These are phyloP conservation scores for Leptoteleia sp. DNA, from an alignment of 1,140 invertebrate genomes.

Conservation along the genomic window DNA sequence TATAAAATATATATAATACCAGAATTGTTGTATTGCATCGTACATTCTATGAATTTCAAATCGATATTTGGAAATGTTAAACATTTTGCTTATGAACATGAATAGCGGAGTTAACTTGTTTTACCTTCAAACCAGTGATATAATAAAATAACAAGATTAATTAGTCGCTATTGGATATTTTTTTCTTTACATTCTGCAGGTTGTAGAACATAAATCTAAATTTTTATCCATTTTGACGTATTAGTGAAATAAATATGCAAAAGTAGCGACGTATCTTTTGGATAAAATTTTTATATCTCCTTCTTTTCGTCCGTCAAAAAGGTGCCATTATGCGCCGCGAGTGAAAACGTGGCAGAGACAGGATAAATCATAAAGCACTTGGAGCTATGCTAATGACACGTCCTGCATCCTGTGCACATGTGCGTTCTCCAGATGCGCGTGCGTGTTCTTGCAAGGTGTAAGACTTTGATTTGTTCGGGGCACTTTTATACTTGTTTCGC, in stretches of 20 bases:
- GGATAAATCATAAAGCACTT: slow-evolving; percentile 77
- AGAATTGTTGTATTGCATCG: no score
- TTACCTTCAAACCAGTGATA: no score
- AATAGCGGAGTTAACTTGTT: no score
- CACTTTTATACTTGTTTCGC: slow-evolving; percentile 8
- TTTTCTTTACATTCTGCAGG: no score
- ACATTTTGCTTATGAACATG: no score
- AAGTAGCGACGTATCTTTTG: slow-evolving; percentile 11
- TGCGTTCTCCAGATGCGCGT: slow-evolving; percentile 61
- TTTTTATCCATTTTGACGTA: no score
- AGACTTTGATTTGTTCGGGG: slow-evolving; percentile 50
- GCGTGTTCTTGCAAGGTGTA: slow-evolving; percentile 57
- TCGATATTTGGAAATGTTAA: no score
- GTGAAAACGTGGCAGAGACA: slow-evolving; percentile 70
- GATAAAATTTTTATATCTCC: slow-evolving; percentile 25
- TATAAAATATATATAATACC: no score
- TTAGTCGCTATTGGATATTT: no score
- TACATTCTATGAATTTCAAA: no score
- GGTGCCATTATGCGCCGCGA: slow-evolving; percentile 69
- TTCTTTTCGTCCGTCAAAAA: slow-evolving; percentile 66
- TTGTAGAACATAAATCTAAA: no score
- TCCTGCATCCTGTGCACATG: slow-evolving; percentile 74
- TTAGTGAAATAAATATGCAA: slow-evolving; percentile 18
- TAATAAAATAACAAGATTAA: no score
- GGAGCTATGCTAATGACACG: slow-evolving; percentile 76